These are phyloP conservation scores for Drosophila hamatofila DNA, from an alignment of 2,888 invertebrate genomes.

Conservation along the genomic window DNA sequence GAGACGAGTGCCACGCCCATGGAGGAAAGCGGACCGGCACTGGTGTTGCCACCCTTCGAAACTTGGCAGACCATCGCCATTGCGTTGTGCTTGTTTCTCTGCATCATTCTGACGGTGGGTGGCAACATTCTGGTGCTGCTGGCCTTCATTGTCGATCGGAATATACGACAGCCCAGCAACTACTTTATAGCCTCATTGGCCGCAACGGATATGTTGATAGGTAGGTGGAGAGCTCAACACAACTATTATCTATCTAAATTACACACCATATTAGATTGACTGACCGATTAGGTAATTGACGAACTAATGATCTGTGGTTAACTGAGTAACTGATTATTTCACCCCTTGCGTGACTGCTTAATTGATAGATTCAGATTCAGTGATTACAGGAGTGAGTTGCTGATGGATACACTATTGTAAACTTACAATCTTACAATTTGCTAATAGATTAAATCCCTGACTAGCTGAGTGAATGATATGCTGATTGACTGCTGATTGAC, in stretches of 20 bases:
- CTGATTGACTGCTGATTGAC: neutral
- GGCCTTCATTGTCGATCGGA: constrained; percentile 97
- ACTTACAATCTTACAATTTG: too few relatives aligned
- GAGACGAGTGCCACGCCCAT: constrained; percentile 41
- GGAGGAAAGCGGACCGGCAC: constrained; percentile 83
- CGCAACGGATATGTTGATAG: constrained; percentile 98
- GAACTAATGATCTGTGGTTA: neutral
- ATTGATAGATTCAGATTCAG: neutral
- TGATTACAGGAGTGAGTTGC: neutral
- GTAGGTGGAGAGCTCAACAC: constrained; percentile 79
- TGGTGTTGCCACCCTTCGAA: constrained; percentile 93
- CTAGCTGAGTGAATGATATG: neutral
- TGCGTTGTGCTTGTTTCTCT: constrained; percentile 93
- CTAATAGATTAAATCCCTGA: neutral
- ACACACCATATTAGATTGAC: neutral
- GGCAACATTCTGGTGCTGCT: constrained; percentile 98
- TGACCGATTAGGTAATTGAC: neutral
- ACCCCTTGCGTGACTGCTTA: neutral
- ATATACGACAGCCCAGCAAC: constrained; percentile 98
- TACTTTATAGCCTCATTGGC: constrained; percentile 99
- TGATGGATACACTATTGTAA: neutral
- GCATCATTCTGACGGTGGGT: constrained; percentile 95
- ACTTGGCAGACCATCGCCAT: constrained; percentile 96
- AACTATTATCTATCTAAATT: neutral
- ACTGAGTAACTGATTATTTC: neutral